Evolutionary conservation across 2,113 vertebrate species (phyloP).

Genomic region (Stigmatopora argus): DNA sequence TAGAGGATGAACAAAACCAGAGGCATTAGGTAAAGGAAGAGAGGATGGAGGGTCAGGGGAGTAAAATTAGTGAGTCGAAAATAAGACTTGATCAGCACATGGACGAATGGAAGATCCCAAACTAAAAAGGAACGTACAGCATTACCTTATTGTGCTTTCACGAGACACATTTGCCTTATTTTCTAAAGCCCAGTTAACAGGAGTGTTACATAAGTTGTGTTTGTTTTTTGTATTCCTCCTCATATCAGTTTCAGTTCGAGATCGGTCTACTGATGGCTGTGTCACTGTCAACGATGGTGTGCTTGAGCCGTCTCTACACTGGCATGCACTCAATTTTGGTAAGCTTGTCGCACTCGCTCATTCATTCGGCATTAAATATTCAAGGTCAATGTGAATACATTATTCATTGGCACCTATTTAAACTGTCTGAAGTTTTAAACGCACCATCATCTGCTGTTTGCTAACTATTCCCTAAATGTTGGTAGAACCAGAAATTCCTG

Average conservation of each 20-base stretch:
- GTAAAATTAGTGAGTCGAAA: constrained; percentile 26
- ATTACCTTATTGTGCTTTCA: neutral
- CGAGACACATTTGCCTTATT: neutral
- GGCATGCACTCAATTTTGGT: constrained; percentile 97
- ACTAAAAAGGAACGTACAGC: neutral
- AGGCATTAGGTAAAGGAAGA: constrained; percentile 39
- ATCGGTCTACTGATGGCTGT: constrained; percentile 76
- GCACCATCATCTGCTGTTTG: neutral
- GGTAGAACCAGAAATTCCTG: neutral
- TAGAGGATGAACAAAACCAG: constrained; percentile 41
- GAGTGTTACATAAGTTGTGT: neutral
- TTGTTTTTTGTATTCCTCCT: constrained; percentile 4
- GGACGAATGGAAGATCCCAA: constrained; percentile 3
- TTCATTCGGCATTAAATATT: constrained; percentile 44
- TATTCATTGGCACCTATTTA: constrained; percentile 44
- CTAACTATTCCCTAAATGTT: neutral
- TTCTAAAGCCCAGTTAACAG: neutral
- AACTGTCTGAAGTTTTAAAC: constrained; percentile 24
- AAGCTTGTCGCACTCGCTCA: constrained; percentile 49
- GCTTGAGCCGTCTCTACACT: constrained; percentile 89
- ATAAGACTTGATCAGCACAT: constrained; percentile 7
- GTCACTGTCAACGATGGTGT: constrained; percentile 80
- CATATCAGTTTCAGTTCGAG: constrained; percentile 79
- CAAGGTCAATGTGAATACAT: constrained; percentile 35
- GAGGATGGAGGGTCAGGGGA: constrained; percentile 28